A percentile compares a stretch with the other conserved stretches of the same genome.
phyloP scores from a whole-genome alignment of 2,113 vertebrate genomes.

The Cercopithecus mona region DNA sequence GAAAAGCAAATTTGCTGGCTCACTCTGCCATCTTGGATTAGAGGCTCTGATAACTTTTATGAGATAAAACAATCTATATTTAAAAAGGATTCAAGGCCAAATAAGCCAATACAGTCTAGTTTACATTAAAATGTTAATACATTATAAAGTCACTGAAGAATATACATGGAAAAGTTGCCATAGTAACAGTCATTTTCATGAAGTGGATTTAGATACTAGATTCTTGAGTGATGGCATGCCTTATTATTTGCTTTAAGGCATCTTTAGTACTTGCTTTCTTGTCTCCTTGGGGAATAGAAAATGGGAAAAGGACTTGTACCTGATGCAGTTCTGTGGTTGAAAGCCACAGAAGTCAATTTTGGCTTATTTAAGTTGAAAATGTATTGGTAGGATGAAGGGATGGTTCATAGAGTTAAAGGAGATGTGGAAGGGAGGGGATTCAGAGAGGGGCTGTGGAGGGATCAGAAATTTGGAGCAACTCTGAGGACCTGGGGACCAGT shows the following conservation, averaged over 20 bases:
- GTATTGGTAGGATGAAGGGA: neutral
- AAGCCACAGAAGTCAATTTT: neutral
- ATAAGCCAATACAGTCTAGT: neutral
- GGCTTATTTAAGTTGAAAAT: neutral
- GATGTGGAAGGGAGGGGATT: neutral
- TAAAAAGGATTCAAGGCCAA: constrained; percentile 51
- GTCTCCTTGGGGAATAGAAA: constrained; percentile 1
- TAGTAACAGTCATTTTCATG: constrained; percentile 45
- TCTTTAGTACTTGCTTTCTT: neutral
- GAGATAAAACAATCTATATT: constrained; percentile 21
- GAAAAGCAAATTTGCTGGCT: constrained; percentile 19
- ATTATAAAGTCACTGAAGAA: constrained; percentile 55
- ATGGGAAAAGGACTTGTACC: neutral
- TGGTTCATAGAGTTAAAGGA: neutral
- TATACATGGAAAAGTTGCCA: constrained; percentile 40
- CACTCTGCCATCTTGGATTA: neutral
- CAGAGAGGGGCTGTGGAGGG: neutral
- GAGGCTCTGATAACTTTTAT: constrained; percentile 4
- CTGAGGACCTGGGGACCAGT: neutral
- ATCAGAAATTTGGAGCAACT: neutral
- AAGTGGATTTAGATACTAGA: constrained; percentile 42
- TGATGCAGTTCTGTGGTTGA: constrained; percentile 19
- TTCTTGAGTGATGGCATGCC: neutral
- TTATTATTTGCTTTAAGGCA: constrained; percentile 50
- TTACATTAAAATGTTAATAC: constrained; percentile 56